Evolutionary conservation across 2,888 invertebrate species (phyloP).

Genomic region (Andrena bucephala): DNA sequence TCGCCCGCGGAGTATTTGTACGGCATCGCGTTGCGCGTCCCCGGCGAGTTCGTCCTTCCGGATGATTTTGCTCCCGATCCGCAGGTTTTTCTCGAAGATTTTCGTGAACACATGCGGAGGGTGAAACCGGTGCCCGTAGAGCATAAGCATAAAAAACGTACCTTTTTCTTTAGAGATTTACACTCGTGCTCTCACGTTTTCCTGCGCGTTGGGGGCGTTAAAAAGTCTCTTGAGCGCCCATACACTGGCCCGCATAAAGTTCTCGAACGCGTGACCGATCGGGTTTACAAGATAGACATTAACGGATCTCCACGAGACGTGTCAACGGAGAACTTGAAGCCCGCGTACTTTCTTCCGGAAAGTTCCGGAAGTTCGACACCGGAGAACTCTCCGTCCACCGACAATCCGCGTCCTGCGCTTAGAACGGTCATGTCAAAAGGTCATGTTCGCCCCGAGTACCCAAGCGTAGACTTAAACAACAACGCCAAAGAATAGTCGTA

Average conservation of each 20-base stretch:
- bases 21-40: slow-evolving; percentile 41
- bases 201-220: not conserved
- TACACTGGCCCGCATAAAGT: not conserved
- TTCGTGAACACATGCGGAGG: slow-evolving; percentile 22
- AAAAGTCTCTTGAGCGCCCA: slow-evolving; percentile 1
- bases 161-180: slow-evolving; percentile 14
- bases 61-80: slow-evolving; percentile 29
- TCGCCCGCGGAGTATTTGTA: slow-evolving; percentile 38
- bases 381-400: no score
- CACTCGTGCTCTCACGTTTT: slow-evolving; percentile 9
- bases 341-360: no score
- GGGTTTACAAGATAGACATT: slow-evolving; percentile 9
- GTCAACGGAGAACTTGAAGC: no score
- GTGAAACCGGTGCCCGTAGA: not conserved
- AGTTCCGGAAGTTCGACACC: no score
- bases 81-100: slow-evolving; percentile 9
- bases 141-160: not conserved
- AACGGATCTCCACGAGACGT: not conserved
- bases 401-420: no score
- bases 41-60: slow-evolving; percentile 55
- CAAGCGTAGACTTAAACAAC: no score
- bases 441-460: no score
- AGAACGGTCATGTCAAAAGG: no score
- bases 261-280: not conserved
- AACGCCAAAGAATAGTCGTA: no score